These are phyloP conservation scores for Phylloscopus collybita DNA, from an alignment of 2,797 vertebrate species.

Conservation along the genomic window DNA sequence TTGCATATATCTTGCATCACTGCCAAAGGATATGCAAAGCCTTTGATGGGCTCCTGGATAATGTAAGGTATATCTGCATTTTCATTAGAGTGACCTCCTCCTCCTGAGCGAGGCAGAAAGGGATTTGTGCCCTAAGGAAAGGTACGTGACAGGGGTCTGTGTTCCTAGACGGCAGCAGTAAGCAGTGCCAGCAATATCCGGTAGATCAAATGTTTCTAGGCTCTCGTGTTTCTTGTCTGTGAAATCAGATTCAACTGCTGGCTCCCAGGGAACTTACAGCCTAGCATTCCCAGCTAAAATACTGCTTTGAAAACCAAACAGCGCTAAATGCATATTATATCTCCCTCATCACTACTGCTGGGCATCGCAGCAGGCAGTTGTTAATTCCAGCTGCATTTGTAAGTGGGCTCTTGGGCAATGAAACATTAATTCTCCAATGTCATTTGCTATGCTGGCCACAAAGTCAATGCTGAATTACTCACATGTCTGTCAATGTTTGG, in stretches of 20 bases:
- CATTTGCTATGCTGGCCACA: not conserved
- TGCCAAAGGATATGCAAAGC: not conserved
- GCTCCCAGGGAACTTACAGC: not conserved
- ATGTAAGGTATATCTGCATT: not conserved
- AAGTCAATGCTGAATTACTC: not conserved
- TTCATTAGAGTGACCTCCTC: not conserved
- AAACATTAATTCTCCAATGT: not conserved
- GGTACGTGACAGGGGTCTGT: not conserved
- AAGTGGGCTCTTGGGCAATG: not conserved
- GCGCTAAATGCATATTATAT: not conserved
- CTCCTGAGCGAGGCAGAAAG: not conserved
- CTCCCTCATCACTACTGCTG: not conserved
- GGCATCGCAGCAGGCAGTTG: not conserved
- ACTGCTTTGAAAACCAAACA: not conserved
- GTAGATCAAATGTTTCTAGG: not conserved
- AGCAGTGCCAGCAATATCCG: not conserved
- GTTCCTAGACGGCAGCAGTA: conserved; percentile 28
- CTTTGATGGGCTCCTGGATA: not conserved
- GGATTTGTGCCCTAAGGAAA: not conserved
- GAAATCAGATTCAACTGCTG: conserved; percentile 20
- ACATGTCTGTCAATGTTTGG: not conserved
- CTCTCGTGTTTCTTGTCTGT: conserved; percentile 16
- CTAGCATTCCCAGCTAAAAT: not conserved
- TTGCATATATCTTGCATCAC: not conserved
- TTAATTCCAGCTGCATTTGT: not conserved